A percentile compares a stretch with the other conserved stretches of the same genome.
phyloP scores from a whole-genome alignment of 2,113 vertebrate species.

The Eolophus roseicapilla region DNA sequence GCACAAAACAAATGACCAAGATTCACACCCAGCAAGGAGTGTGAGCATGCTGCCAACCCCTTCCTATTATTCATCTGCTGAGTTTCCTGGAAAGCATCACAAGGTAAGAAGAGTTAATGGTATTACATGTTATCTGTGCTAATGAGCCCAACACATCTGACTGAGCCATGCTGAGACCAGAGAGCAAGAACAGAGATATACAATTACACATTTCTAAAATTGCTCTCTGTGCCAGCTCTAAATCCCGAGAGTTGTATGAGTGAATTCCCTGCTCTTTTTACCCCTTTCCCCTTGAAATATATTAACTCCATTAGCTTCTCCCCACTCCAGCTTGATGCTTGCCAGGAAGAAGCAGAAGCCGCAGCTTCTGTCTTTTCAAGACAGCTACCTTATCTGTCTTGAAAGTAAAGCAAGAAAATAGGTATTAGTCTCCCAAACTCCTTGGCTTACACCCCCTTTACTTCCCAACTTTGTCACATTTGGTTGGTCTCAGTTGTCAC shows the following conservation, averaged over 20 bases:
- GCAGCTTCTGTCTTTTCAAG: background rate
- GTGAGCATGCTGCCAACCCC: background rate
- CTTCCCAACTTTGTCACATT: background rate
- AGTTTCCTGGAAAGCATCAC: background rate
- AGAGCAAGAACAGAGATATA: background rate
- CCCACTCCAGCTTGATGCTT: background rate
- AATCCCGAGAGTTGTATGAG: background rate
- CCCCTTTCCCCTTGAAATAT: background rate
- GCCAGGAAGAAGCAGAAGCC: background rate
- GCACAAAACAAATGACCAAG: background rate
- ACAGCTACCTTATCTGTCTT: background rate
- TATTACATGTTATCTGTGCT: background rate
- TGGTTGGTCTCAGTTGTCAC: background rate
- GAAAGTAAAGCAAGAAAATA: background rate
- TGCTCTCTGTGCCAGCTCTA: background rate
- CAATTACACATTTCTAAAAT: background rate
- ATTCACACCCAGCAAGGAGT: background rate
- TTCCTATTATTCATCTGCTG: background rate
- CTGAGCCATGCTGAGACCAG: background rate
- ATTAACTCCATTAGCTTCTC: background rate
- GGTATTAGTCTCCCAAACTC: background rate
- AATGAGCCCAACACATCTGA: background rate
- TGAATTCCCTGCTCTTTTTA: background rate
- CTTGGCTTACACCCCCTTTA: background rate
- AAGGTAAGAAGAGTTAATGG: background rate